phyloP scores from a whole-genome alignment of 37 sponge, comb jelly and placozoan species.

The Spongia lamella region DNA sequence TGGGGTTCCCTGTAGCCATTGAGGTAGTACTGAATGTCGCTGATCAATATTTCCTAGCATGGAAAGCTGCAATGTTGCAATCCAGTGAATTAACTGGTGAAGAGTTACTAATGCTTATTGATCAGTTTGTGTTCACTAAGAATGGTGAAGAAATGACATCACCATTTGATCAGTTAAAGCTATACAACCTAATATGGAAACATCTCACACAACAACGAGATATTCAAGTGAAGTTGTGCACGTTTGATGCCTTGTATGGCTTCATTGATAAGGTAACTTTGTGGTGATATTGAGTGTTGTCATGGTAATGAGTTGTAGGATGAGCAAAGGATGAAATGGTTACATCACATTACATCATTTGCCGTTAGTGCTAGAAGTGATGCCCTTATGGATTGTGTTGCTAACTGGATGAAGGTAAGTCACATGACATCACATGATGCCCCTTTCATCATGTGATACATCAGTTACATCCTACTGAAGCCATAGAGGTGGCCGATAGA shows the following conservation, averaged over 20 bases:
- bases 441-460: neutral
- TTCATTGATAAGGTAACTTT: neutral
- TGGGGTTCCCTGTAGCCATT: conserved; percentile 4
- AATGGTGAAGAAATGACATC: neutral
- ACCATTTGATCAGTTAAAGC: conserved; percentile 55
- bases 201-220: conserved; percentile 39
- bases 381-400: conserved; percentile 27
- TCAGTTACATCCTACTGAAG: conserved; percentile 45
- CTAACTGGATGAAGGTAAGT: conserved; percentile 73
- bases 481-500: conserved; percentile 12
- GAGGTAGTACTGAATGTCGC: conserved; percentile 3
- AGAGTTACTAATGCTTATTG: conserved; percentile 13
- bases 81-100: conserved; percentile 22
- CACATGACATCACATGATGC: neutral
- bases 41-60: conserved; percentile 15
- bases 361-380: conserved; percentile 34
- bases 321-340: no score
- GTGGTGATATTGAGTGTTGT: no score
- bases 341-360: conserved; percentile 53
- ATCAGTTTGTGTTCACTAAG: conserved; percentile 3
- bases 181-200: conserved; percentile 29
- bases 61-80: conserved; percentile 2
- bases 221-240: conserved; percentile 31
- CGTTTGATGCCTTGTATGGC: conserved; percentile 77
- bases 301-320: no score